These are phyloP conservation scores for Gallinago undulata DNA, from an alignment of 2,113 vertebrate genomes.

Conservation along the genomic window DNA sequence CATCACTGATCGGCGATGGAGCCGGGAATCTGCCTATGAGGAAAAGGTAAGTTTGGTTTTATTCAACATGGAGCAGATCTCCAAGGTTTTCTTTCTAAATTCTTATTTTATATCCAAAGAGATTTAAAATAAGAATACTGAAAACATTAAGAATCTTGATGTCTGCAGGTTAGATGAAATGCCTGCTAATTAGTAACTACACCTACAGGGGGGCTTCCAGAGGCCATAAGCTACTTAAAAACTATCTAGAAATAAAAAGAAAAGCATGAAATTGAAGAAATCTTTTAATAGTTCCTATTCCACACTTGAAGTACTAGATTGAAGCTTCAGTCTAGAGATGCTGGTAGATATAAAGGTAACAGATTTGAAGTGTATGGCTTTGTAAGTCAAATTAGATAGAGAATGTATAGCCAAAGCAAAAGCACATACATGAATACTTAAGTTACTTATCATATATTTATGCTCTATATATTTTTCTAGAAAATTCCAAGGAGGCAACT, in stretches of 20 bases:
- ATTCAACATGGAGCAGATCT: slow-evolving; percentile 80
- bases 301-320: neutral
- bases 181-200: slow-evolving; percentile 78
- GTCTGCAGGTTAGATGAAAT: slow-evolving; percentile 79
- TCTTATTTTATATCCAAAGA: slow-evolving; percentile 76
- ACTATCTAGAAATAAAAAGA: accelerated
- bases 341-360: neutral
- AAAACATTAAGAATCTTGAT: slow-evolving; percentile 75
- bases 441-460: neutral
- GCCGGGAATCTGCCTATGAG: slow-evolving; percentile 83
- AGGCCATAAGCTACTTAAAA: slow-evolving; percentile 27
- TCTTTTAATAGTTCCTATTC: neutral
- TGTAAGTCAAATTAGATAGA: neutral
- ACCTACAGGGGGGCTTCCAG: slow-evolving; percentile 70
- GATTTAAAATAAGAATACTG: slow-evolving; percentile 79
- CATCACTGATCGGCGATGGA: slow-evolving; percentile 79
- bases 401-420: neutral
- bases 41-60: slow-evolving; percentile 84
- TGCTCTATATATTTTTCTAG: neutral
- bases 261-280: neutral
- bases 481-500: neutral
- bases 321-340: neutral
- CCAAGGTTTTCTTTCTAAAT: slow-evolving; percentile 80
- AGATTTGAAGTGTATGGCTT: neutral
- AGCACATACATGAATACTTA: neutral